These are phyloP conservation scores for Aphaenogaster floridana DNA, from an alignment of 1,140 invertebrate species.

Conservation along the genomic window DNA sequence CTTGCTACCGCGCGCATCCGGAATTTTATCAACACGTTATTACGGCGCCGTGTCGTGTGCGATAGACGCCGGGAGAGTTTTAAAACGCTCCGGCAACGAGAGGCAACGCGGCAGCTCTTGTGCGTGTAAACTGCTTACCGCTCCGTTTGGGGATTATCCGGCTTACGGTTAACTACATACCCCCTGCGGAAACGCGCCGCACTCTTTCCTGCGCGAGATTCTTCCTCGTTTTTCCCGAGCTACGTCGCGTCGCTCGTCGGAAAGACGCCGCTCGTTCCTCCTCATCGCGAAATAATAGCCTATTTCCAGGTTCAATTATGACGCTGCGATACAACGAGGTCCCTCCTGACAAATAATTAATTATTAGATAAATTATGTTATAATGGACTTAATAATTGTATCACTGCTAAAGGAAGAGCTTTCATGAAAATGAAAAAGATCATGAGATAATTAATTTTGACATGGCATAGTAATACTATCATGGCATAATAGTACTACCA, in stretches of 20 bases:
- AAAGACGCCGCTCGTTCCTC: not conserved
- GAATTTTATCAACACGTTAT: slow-evolving; percentile 59
- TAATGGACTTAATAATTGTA: not conserved
- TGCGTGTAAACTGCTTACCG: slow-evolving; percentile 66
- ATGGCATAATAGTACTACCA: not conserved
- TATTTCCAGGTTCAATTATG: not conserved
- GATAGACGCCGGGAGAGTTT: slow-evolving; percentile 39
- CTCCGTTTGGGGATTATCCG: slow-evolving; percentile 63
- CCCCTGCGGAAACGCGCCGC: slow-evolving; percentile 29
- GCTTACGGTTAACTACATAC: slow-evolving; percentile 68
- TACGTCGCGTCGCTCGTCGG: not conserved
- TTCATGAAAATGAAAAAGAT: not conserved
- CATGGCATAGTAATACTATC: not conserved
- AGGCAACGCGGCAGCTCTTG: slow-evolving; percentile 26
- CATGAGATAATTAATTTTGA: not conserved
- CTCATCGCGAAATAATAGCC: not conserved
- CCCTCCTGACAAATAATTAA: not conserved
- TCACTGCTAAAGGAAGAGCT: not conserved
- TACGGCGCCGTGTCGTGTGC: slow-evolving; percentile 23
- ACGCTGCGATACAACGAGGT: not conserved
- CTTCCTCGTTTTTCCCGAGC: not conserved
- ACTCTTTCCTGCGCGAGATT: slow-evolving; percentile 27
- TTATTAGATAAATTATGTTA: not conserved
- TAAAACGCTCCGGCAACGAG: slow-evolving; percentile 37
- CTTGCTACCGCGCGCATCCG: not conserved